These are phyloP conservation scores for Gavialis gangeticus DNA, from an alignment of 2,113 vertebrate species.

Conservation along the genomic window DNA sequence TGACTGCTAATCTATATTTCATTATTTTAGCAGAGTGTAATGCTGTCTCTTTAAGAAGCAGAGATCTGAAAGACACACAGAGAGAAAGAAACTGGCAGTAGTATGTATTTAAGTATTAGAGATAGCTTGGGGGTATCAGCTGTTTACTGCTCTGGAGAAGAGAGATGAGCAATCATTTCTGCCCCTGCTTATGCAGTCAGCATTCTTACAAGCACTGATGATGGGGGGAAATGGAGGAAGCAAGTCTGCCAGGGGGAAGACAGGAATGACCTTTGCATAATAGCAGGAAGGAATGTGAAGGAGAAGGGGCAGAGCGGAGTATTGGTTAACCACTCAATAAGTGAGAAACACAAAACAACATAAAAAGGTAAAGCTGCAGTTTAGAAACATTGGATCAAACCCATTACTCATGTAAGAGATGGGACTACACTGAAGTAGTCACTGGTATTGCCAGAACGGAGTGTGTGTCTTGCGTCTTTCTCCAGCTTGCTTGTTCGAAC, in stretches of 20 bases:
- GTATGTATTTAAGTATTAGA: background rate
- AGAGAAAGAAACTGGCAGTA: fast-evolving
- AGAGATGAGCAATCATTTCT: background rate
- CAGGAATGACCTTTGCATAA: background rate
- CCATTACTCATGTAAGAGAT: background rate
- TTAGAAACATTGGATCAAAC: background rate
- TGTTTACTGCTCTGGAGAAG: background rate
- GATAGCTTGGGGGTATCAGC: background rate
- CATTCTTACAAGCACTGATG: background rate
- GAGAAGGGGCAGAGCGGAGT: background rate
- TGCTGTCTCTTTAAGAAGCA: background rate
- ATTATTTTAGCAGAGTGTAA: background rate
- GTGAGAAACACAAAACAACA: background rate
- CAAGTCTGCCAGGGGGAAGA: background rate
- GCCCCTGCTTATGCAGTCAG: background rate
- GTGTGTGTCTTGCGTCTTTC: background rate
- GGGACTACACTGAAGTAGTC: background rate
- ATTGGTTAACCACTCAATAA: background rate
- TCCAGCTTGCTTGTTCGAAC: background rate
- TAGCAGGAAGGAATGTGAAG: background rate
- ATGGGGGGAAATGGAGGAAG: fast-evolving
- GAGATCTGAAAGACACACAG: background rate
- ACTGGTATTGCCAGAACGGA: background rate
- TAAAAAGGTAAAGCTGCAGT: background rate
- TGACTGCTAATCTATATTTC: background rate